Evolutionary conservation across 2,888 invertebrate genomes (phyloP), one percentile per base, ranked within the genome.

Genomic region (Drosophila nr. perissopoda): DNA sequence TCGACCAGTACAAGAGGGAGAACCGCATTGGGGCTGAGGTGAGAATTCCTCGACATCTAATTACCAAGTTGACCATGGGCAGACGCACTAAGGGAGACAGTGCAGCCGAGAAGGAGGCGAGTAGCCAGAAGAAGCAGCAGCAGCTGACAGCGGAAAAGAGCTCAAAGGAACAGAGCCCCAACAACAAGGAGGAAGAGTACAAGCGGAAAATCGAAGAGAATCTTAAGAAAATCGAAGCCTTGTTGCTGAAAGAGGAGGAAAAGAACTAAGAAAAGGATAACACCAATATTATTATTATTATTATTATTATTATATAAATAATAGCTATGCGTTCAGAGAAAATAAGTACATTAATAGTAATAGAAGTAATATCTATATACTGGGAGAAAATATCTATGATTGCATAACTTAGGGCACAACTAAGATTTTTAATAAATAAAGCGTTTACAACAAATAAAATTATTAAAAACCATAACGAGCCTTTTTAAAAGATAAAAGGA

Each of bases 41-140:
- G 4, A 78, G 86, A 8, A 61, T 90, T 25, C 90, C 91, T 0
- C 71, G 70, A 5, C 92, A 93, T 78, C 66, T 93, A 58, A 73
- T 90, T 21, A 90, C 91, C 10, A 81, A 84, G 59, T 52, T 93
- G 25, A 90, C 83, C 11, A 87, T 92, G 71, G 92, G 92, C 1
- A 59, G 82, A 4, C 82, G 87, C 52, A 73, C 76, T 40, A 58
- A 78, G 2, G 90, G 90, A 6, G 90, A 90, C 52, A 88, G 83
- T 40, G 25, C 58, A 11, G 70, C 72, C 6, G 66, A 69, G 3
- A 13, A 34, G 7, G 13, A 69, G 11, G 21, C 45, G 4, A 21
- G 45, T 21, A 45, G 21, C 13, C 34, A 13, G 33, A 10, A 27
- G n/a, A 4, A 33, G 29, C 18, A 21, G 36, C 11, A 51, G 33